Percentiles rank a stretch among this genome's conserved stretches.
Evolutionary conservation across 1,140 invertebrate genomes (phyloP).

Genomic region (Bombus pascuorum): DNA sequence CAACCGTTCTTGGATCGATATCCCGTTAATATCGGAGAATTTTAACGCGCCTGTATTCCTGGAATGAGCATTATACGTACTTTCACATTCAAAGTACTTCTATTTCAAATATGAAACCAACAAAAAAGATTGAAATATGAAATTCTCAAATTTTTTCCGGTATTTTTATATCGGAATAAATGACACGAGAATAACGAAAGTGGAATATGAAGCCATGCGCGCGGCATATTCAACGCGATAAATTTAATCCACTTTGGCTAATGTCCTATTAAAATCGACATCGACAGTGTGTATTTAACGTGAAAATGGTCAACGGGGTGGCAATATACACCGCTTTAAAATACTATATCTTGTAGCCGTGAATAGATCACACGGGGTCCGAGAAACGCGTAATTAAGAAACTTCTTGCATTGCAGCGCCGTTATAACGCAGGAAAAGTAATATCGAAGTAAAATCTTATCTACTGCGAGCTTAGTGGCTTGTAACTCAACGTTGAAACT

Average conservation of each 20-base stretch:
- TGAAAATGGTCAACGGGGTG: background rate
- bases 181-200: background rate
- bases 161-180: background rate
- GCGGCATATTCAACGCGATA: background rate
- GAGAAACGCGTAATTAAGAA: constrained; percentile 48
- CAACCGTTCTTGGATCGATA: background rate
- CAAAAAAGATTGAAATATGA: background rate
- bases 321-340: background rate
- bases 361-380: constrained; percentile 20
- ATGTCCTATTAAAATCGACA: background rate
- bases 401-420: constrained; percentile 22
- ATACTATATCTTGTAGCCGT: constrained; percentile 6
- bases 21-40: background rate
- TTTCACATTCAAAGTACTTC: background rate
- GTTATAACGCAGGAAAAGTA: constrained; percentile 38
- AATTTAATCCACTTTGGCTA: background rate
- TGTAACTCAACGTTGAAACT: constrained; percentile 20
- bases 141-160: background rate
- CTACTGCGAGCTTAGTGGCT: background rate
- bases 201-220: background rate
- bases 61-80: background rate
- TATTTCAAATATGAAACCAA: background rate
- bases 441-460: constrained; percentile 19
- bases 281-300: background rate
- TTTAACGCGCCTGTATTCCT: background rate